Conservation (phyloP, 2,797 vertebrate species). For the Eulemur mongoz region DNA sequence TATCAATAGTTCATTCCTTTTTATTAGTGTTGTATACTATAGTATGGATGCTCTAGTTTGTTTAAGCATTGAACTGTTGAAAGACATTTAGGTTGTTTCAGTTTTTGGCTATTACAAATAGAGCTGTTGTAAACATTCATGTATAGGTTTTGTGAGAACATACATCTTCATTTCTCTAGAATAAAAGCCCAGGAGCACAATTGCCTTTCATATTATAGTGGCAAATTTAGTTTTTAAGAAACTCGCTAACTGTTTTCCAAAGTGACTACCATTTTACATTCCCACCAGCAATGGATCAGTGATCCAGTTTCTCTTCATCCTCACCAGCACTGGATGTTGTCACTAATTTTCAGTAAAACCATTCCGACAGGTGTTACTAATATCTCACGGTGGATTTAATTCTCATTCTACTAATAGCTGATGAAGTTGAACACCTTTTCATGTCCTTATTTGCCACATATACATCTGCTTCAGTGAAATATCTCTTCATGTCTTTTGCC, state of each 20-base stretch:
- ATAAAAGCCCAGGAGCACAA: background rate
- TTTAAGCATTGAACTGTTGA: background rate
- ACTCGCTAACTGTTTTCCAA: background rate
- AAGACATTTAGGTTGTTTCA: background rate
- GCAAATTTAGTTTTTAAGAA: background rate
- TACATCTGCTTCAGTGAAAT: background rate
- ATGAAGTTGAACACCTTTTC: background rate
- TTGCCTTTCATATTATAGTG: background rate
- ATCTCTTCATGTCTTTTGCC: background rate
- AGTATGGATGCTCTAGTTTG: background rate
- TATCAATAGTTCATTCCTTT: background rate
- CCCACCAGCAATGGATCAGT: background rate
- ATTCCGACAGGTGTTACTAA: background rate
- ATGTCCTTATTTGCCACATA: background rate
- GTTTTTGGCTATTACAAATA: background rate
- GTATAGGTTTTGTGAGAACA: background rate
- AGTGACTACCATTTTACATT: background rate
- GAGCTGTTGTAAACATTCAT: background rate
- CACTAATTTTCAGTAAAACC: background rate
- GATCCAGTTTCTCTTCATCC: background rate
- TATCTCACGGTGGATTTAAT: background rate
- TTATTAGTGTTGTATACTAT: background rate
- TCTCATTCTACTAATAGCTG: background rate
- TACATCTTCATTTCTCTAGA: background rate
- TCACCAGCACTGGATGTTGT: background rate